A percentile compares a stretch with the other conserved stretches of the same genome.
Evolutionary conservation across 2,113 vertebrate species (phyloP).

Genomic region (Typhlomys cinereus): DNA sequence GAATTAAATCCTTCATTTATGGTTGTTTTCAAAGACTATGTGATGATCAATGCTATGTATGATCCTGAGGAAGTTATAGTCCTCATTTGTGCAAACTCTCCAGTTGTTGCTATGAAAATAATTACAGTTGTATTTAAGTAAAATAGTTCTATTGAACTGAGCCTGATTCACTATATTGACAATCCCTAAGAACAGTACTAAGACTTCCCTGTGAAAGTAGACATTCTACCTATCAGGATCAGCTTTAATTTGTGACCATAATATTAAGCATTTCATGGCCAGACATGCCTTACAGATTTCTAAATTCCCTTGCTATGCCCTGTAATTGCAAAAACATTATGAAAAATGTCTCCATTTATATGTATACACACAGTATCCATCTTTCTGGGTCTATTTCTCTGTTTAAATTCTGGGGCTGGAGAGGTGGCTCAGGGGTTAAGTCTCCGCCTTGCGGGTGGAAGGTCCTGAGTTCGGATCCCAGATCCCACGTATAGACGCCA

Average conservation of each 20-base stretch:
- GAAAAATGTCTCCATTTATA: background rate
- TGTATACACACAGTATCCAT: too few relatives aligned
- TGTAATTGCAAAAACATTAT: background rate
- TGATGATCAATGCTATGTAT: background rate
- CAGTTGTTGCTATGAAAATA: background rate
- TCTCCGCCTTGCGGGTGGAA: too few relatives aligned
- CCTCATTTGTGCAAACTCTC: background rate
- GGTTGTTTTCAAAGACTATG: background rate
- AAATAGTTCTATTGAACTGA: background rate
- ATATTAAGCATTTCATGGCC: background rate
- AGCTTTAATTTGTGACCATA: background rate
- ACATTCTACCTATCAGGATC: background rate
- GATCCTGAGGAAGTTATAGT: background rate
- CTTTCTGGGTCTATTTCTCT: background rate
- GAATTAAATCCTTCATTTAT: background rate
- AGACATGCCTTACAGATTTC: background rate
- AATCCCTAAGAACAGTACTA: background rate
- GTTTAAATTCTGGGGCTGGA: background rate
- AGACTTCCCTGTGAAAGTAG: background rate
- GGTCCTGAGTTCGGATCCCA: too few relatives aligned
- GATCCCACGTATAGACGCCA: too few relatives aligned
- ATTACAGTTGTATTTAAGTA: background rate
- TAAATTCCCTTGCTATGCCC: background rate
- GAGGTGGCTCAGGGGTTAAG: too few relatives aligned
- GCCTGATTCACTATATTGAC: background rate